Evolutionary conservation across 2,888 invertebrate genomes (phyloP), one percentile per base, ranked within the genome.

Genomic region (Lasius platythorax): DNA sequence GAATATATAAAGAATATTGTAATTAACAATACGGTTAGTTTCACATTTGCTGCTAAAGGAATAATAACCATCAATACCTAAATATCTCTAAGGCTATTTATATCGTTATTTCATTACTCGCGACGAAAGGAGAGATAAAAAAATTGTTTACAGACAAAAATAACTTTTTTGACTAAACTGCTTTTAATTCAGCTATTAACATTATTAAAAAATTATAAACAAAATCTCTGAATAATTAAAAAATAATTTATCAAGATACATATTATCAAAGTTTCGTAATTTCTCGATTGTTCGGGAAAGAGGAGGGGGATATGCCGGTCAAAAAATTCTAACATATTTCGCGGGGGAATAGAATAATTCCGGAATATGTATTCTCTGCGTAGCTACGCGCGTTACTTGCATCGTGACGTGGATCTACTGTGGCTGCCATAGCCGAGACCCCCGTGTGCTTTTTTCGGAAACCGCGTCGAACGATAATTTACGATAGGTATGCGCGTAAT

Each of bases 401-500:
- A 79, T 70, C 74, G 43, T 79, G 73, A 79, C 33, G 79, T 40
- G 66, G 43, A 23, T 75, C 78, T 70, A 23, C 9, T 33, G 30
- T 3, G 53, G 53, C 33, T 33, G 40, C 56, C 56, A 66, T 2
- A 64, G 64, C 64, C 18, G 78, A 40, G 23, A 23, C 23, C 23
- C 50, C n/a, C 70, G 40, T 70, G 28, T n/a, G 40, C 28, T 37
- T 73, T 50, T 78, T 64, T 76, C 82, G 82, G 78, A 79, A 82
- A 82, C 50, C 78, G 63, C 78, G 78, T 37, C 82, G 79, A 72
- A 79, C 79, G 61, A 79, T 79, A 79, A 79, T 79, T 79, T 73
- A 73, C 79, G 74, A 79, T 61, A 79, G 79, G 74, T 79, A 79
- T 79, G 79, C 79, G 74, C 79, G 79, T 79, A 79, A 79, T 79